Percentiles rank a stretch among this genome's conserved stretches.
Conservation (phyloP, 2,797 vertebrate genomes). For the Tragelaphus oryx region DNA sequence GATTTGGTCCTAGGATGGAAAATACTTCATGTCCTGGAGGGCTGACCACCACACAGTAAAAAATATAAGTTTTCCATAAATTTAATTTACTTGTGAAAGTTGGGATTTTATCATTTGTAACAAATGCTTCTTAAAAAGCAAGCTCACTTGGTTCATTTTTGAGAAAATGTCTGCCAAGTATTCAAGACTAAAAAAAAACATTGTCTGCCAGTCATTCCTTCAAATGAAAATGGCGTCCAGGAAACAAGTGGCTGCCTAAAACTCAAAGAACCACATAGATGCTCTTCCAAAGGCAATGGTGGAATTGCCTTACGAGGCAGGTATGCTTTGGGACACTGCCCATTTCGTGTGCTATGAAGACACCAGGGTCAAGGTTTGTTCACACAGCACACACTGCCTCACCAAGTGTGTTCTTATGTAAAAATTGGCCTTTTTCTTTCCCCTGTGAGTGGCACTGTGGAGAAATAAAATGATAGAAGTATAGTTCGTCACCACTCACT, state of each 20-base stretch:
- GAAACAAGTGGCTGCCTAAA: neutral
- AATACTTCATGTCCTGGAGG: neutral
- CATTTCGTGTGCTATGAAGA: neutral
- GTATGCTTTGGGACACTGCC: neutral
- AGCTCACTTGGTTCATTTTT: neutral
- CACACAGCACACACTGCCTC: neutral
- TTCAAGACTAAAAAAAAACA: neutral
- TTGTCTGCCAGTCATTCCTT: neutral
- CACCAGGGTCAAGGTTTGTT: neutral
- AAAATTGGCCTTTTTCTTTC: neutral
- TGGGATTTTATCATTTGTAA: neutral
- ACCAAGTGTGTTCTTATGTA: neutral
- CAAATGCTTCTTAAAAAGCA: neutral
- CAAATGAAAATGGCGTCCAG: neutral
- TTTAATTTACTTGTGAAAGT: neutral
- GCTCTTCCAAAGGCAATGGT: neutral
- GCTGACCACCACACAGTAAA: neutral
- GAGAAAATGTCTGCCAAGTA: neutral
- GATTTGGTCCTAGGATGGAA: neutral
- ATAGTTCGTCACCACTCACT: neutral
- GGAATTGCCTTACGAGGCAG: neutral
- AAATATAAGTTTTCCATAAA: neutral
- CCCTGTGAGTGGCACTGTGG: neutral
- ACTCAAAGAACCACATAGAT: neutral
- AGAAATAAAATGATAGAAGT: neutral